These are phyloP conservation scores for Acronicta psi DNA, from an alignment of 2,888 invertebrate genomes.

Conservation along the genomic window DNA sequence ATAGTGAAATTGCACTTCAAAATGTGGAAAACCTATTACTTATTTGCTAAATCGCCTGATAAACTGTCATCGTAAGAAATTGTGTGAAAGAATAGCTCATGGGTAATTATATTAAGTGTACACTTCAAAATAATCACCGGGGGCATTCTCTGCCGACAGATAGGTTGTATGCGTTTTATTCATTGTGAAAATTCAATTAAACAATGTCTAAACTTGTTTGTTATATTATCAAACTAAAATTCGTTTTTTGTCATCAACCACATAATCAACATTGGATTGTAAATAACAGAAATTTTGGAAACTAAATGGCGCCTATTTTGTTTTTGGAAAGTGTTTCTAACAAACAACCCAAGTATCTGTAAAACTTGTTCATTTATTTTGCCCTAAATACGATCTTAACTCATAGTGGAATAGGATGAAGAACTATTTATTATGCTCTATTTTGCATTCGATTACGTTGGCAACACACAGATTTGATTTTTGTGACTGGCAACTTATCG, in stretches of 20 bases:
- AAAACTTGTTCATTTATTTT: conserved; percentile 14
- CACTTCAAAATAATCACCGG: too few relatives aligned
- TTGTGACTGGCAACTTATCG: conserved; percentile 20
- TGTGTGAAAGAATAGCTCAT: too few relatives aligned
- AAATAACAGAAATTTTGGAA: conserved; percentile 1
- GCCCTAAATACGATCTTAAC: conserved; percentile 31
- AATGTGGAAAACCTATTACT: neutral
- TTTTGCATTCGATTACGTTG: conserved; percentile 39
- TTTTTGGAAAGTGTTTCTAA: neutral
- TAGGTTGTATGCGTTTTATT: neutral
- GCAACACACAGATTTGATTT: conserved; percentile 30
- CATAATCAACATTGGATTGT: conserved; percentile 16
- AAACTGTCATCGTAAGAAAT: neutral
- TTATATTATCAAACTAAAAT: neutral
- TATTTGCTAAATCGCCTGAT: neutral
- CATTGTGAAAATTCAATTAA: neutral
- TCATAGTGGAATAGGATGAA: conserved; percentile 30
- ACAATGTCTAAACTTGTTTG: neutral
- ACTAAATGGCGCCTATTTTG: conserved; percentile 16
- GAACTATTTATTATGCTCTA: conserved; percentile 35
- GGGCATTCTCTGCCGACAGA: too few relatives aligned
- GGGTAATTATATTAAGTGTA: too few relatives aligned
- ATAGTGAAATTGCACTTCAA: conserved; percentile 15
- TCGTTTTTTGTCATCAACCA: neutral
- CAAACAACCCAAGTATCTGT: neutral